Conservation (phyloP, 2,888 invertebrate genomes). For the Caenorhabditis auriculariae region DNA sequence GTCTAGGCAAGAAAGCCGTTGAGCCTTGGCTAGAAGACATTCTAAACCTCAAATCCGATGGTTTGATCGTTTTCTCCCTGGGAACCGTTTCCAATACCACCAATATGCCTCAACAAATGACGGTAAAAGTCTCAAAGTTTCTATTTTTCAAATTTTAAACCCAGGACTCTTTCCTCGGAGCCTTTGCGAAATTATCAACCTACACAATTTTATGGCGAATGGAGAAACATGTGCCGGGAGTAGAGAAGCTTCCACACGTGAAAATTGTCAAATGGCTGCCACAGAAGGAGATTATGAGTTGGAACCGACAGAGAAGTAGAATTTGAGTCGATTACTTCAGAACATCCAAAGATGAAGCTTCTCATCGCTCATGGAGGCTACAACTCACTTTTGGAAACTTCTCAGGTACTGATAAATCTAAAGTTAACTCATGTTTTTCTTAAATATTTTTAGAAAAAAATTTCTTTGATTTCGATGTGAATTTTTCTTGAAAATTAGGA, state of each 20-base stretch:
- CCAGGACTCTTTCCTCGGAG: slow-evolving; percentile 53
- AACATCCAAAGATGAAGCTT: slow-evolving; percentile 50
- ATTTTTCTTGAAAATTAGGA: too few species aligned
- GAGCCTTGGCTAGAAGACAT: slow-evolving; percentile 27
- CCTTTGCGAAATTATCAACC: slow-evolving; percentile 49
- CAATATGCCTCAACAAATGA: slow-evolving; percentile 59
- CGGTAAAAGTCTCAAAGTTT: slow-evolving; percentile 20
- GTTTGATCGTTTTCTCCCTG: slow-evolving; percentile 46
- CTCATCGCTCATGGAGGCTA: slow-evolving; percentile 63
- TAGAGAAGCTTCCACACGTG: slow-evolving; percentile 42
- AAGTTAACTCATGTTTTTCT: too few species aligned
- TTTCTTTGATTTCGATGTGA: too few species aligned
- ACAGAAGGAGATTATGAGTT: slow-evolving; percentile 60
- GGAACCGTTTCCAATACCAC: slow-evolving; percentile 62
- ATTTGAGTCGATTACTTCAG: slow-evolving; percentile 21
- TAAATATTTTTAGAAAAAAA: too few species aligned
- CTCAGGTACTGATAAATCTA: slow-evolving; percentile 29
- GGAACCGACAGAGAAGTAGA: too few species aligned
- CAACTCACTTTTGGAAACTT: slow-evolving; percentile 58
- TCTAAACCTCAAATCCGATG: slow-evolving; percentile 27
- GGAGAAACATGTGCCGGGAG: slow-evolving; percentile 50
- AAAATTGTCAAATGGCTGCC: slow-evolving; percentile 60
- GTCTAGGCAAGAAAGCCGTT: slow-evolving; percentile 7
- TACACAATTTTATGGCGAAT: slow-evolving; percentile 59
- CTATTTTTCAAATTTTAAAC: neutral